Evolutionary conservation across 2,888 invertebrate genomes (phyloP), one percentile per base, ranked within the genome.

Genomic region (Agapostemon virescens): DNA sequence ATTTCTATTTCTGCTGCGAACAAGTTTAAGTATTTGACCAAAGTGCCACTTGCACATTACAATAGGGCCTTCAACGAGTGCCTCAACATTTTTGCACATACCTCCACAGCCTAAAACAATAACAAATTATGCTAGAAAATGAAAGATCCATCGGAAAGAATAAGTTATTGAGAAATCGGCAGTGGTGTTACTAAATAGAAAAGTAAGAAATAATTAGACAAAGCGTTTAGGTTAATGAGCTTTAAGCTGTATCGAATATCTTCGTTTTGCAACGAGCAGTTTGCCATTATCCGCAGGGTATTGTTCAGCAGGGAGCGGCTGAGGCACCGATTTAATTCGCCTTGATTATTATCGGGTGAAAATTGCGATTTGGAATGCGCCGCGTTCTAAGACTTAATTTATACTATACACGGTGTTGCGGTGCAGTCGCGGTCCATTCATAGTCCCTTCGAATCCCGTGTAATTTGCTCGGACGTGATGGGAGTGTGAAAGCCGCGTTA

Each of bases 401-500:
- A 77, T 64, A 69, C 52, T 68, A n/a, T 68, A 64, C 64, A 64
- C 64, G 74, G 40, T 63, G 68, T 74, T 63, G 63, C 74, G 38
- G 68, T 68, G 64, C 15, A 69, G 64, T 64, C 74, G 74, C 74
- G 77, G 74, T 64, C 63, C 68, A n/a, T 77, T 77, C 77, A 15
- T 26, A 49, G 63, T 64, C 26, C 42, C 40, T 64, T 77, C 42
- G 69, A 75, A 75, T 78, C 75, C 77, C 64, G 75, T 74, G 74
- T 78, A 78, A 78, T 64, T 64, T 69, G 77, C 45, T 45, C 69
- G 68, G 42, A 74, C 69, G 77, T 69, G 77, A 75, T 69, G 77
- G 58, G 77, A 78, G 75, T 75, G 55, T 75, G 74, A 78, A 78
- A 64, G 64, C 36, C 26, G 26, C 69, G 77, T 78, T 78, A 75